phyloP scores from a whole-genome alignment of 2,797 vertebrate species.

The Gadopsis bispinosus region DNA sequence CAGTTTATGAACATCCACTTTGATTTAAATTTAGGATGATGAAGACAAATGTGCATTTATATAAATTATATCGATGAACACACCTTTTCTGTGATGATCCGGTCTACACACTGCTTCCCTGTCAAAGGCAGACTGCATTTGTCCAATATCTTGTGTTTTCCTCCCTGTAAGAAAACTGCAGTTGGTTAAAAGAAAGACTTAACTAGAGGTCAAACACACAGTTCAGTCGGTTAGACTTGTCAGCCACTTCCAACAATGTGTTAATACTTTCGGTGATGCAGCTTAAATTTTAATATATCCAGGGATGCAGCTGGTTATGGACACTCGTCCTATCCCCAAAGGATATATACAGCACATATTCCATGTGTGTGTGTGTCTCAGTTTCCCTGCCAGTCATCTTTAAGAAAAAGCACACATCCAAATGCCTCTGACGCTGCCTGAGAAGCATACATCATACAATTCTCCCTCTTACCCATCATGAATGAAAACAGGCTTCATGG shows the following conservation, averaged over 20 bases:
- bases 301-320: constrained; percentile 35
- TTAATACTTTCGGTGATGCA: constrained; percentile 14
- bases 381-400: constrained; percentile 31
- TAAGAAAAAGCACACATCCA: constrained; percentile 22
- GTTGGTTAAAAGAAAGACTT: constrained; percentile 8
- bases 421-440: constrained; percentile 23
- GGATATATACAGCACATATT: constrained; percentile 15
- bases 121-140: constrained; percentile 94
- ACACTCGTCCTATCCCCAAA: constrained; percentile 8
- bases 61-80: constrained; percentile 12
- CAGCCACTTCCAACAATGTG: constrained; percentile 1
- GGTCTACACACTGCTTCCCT: constrained; percentile 95
- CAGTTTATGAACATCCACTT: background rate
- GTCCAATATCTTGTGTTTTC: constrained; percentile 96
- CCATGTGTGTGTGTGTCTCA: constrained; percentile 8
- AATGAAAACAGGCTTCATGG: constrained; percentile 68
- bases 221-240: background rate
- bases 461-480: constrained; percentile 43
- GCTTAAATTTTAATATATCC: constrained; percentile 18
- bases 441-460: constrained; percentile 34
- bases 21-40: constrained; percentile 10
- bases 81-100: constrained; percentile 99
- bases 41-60: background rate
- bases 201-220: background rate
- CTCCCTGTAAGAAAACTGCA: constrained; percentile 85